Conservation (phyloP, 2,888 invertebrate genomes). For the Andricus quercusramuli region DNA sequence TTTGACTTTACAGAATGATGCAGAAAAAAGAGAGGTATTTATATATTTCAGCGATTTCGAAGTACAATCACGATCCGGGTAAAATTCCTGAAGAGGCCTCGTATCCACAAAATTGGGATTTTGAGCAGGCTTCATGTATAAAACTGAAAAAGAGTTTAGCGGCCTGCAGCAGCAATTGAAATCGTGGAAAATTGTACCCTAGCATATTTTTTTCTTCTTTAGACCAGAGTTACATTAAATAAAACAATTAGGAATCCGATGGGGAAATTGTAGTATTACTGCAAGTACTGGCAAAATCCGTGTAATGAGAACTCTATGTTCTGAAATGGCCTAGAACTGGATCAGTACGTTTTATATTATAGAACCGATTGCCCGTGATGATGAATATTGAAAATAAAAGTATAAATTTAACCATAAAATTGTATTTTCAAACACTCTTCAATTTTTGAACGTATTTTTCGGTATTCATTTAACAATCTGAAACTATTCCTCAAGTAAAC, state of each 20-base stretch:
- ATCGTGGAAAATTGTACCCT: background rate
- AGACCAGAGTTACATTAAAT: background rate
- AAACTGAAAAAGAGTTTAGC: background rate
- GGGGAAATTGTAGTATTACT: too few relatives aligned
- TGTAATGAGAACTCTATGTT: too few relatives aligned
- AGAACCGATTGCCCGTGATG: background rate
- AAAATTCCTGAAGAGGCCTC: constrained; percentile 13
- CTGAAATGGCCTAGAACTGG: too few relatives aligned
- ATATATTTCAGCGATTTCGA: background rate
- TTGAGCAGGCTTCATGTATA: background rate
- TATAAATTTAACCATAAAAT: background rate
- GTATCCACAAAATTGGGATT: constrained; percentile 6
- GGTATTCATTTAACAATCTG: background rate
- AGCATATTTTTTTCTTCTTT: too few relatives aligned
- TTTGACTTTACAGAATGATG: constrained; percentile 26
- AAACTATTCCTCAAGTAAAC: background rate
- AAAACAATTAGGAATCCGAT: too few relatives aligned
- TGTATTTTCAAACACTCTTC: background rate
- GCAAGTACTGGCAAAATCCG: too few relatives aligned
- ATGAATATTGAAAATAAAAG: background rate
- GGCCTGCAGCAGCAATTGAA: constrained; percentile 12
- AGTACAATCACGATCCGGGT: constrained; percentile 23
- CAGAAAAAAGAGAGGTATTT: background rate
- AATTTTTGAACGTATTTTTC: background rate
- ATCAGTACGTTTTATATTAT: too few relatives aligned